Conservation (phyloP, 2,888 invertebrate species). For the Sesamia inferens region DNA sequence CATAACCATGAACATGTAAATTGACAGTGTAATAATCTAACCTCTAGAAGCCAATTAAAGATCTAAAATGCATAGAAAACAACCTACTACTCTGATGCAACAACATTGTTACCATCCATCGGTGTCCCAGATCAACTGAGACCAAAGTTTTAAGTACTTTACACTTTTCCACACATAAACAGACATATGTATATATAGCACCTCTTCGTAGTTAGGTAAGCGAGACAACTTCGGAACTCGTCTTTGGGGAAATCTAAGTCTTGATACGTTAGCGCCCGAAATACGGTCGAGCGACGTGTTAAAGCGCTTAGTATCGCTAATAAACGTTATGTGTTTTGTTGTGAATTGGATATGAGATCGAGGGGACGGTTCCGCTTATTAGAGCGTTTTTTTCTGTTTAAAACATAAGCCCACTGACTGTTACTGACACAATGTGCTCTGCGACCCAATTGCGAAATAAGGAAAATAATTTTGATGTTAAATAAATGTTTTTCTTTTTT, state of each 20-base stretch:
- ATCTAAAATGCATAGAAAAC: slow-evolving; percentile 33
- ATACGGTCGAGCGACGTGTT: slow-evolving; percentile 43
- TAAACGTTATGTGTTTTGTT: slow-evolving; percentile 45
- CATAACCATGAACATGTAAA: too few species aligned
- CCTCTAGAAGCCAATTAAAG: not conserved
- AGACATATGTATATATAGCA: slow-evolving; percentile 17
- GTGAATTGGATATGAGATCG: slow-evolving; percentile 25
- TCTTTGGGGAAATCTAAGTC: slow-evolving; percentile 65
- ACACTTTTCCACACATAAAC: slow-evolving; percentile 54
- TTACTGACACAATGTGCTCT: not conserved
- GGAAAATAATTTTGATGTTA: not conserved
- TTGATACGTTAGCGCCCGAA: slow-evolving; percentile 42
- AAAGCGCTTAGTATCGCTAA: slow-evolving; percentile 45
- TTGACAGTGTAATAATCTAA: too few species aligned
- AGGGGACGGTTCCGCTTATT: not conserved
- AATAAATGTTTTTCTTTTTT: too few species aligned
- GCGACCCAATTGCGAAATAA: not conserved
- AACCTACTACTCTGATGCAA: slow-evolving; percentile 2
- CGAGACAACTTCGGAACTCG: slow-evolving; percentile 52
- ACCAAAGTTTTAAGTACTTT: slow-evolving; percentile 60
- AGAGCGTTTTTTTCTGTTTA: slow-evolving; percentile 2
- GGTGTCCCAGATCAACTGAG: slow-evolving; percentile 34
- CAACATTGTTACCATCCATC: slow-evolving; percentile 24
- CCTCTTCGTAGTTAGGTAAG: slow-evolving; percentile 29
- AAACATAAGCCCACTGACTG: not conserved